These are phyloP conservation scores for Ochlodes sylvanus DNA, from an alignment of 2,888 invertebrate species.

Conservation along the genomic window DNA sequence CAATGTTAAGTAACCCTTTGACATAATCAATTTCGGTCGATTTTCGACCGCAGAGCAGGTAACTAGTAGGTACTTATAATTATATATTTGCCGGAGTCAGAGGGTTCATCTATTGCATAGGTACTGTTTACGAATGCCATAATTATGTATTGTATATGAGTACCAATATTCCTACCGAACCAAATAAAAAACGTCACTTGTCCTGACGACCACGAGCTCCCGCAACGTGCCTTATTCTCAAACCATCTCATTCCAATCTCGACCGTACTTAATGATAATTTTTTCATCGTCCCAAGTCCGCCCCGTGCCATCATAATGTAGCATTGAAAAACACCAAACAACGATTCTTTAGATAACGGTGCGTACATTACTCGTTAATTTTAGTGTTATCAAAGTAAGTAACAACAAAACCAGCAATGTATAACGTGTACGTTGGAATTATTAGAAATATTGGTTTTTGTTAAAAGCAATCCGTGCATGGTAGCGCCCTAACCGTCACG, in stretches of 20 bases:
- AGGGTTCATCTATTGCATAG: too few species aligned
- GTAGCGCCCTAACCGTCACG: slow-evolving; percentile 73
- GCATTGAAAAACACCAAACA: slow-evolving; percentile 17
- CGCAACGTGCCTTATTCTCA: slow-evolving; percentile 51
- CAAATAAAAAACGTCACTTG: slow-evolving; percentile 22
- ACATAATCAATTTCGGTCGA: too few species aligned
- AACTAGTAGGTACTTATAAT: too few species aligned
- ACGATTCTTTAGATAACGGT: background rate
- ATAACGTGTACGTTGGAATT: slow-evolving; percentile 6
- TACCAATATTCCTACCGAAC: slow-evolving; percentile 10
- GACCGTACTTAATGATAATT: slow-evolving; percentile 50
- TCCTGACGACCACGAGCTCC: slow-evolving; percentile 29
- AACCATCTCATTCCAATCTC: slow-evolving; percentile 51
- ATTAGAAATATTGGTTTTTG: slow-evolving; percentile 41
- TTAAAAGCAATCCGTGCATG: slow-evolving; percentile 53
- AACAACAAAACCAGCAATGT: slow-evolving; percentile 37
- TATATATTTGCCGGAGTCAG: background rate
- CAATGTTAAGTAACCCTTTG: too few species aligned
- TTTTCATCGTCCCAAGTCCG: slow-evolving; percentile 42
- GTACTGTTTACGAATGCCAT: too few species aligned
- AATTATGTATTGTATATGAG: background rate
- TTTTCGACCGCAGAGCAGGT: too few species aligned
- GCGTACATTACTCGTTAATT: slow-evolving; percentile 40
- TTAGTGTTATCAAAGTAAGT: background rate
- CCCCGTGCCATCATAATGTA: slow-evolving; percentile 31